Evolutionary conservation across 2,888 invertebrate genomes (phyloP), one percentile per base, ranked within the genome.

Genomic region (Antitype chi): DNA sequence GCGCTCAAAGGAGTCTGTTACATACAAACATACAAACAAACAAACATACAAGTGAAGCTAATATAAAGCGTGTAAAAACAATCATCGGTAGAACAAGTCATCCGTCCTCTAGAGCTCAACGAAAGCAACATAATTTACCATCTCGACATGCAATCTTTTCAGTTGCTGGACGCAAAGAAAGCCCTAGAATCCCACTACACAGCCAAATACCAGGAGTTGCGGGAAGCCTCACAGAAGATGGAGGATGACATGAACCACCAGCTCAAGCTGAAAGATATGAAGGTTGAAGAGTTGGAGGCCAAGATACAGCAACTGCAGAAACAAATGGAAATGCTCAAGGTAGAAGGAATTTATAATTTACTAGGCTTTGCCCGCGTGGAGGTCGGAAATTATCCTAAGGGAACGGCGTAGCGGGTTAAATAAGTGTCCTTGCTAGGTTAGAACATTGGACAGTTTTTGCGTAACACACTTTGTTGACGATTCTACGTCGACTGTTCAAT

Each of bases 141-240:
- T 23, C 60, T 32, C 20, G 5, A 11, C 0, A 32, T 32, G 32
- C 5, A 60, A 13, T 38, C 59, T 80, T 82, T 60, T n/a, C 88
- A 96, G 95, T 84, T 97, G 32, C 90, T 97, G 64, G 97, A 97
- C 82, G 97, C 97, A 0, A 97, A 97, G 89, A 97, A 97, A 87
- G 97, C 97, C 7, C 85, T 97, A 28, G 97, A 97, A 88, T 93
- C 96, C n/a, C 96, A 96, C 83, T 97, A 97, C 90, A 97, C 97
- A 0, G 93, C 94, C 2, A 97, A 97, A 85, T 95, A 97, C 80
- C 96, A 97, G 84, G 97, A 97, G 76, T 87, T 97, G 11, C 92
- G 97, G n/a, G 97, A 97, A 67, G 97, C 97, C 0, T 96, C 97
- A 0, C 95, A 97, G 87, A 95, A 97, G 79, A 96, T 97, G 95